Percentiles rank a stretch among this genome's conserved stretches.
Conservation (phyloP, 2,113 vertebrate genomes). For the Rhinoptilus africanus region DNA sequence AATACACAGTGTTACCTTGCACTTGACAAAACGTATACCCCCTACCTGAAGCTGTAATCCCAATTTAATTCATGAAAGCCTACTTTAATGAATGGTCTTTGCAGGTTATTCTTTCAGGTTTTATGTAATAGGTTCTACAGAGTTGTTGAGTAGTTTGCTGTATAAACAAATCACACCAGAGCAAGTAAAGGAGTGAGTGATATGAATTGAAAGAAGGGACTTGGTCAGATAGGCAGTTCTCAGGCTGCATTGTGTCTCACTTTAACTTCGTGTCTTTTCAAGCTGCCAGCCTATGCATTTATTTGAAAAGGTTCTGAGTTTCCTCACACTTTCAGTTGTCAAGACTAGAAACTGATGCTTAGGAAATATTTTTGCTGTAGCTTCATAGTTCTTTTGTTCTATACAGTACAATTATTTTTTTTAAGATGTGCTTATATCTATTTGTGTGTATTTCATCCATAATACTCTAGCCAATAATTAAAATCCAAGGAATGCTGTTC, state of each 20-base stretch:
- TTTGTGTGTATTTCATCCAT: conserved; percentile 60
- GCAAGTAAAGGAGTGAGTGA: neutral
- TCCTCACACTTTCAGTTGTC: neutral
- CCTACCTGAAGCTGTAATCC: neutral
- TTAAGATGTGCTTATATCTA: neutral
- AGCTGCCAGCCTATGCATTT: neutral
- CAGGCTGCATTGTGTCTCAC: neutral
- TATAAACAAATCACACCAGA: neutral
- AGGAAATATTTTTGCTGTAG: neutral
- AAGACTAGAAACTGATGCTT: neutral
- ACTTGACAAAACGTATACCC: neutral
- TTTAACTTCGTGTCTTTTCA: neutral
- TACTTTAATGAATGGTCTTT: neutral
- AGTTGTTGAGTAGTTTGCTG: neutral
- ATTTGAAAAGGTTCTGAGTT: neutral
- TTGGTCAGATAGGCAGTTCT: neutral
- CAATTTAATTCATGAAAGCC: neutral
- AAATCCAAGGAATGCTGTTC: conserved; percentile 40
- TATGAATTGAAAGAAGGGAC: neutral
- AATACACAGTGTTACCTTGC: neutral
- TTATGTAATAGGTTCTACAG: neutral
- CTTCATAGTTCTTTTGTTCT: neutral
- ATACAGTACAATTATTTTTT: neutral
- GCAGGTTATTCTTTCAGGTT: neutral
- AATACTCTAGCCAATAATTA: conserved; percentile 38